Evolutionary conservation across 2,113 vertebrate genomes (phyloP).

Genomic region (Lophotis ruficrista): DNA sequence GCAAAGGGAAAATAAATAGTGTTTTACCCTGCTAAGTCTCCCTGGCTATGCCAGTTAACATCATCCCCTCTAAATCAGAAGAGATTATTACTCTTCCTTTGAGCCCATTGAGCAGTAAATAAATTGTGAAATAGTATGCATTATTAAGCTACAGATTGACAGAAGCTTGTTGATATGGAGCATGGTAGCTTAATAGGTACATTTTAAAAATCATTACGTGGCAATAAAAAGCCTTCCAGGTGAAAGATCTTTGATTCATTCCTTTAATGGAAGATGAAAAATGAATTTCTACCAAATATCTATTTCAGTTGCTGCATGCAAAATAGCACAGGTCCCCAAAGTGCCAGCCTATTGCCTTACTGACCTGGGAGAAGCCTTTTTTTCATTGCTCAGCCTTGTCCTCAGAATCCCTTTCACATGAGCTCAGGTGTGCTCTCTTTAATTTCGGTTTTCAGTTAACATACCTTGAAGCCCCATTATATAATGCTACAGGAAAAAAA

Average conservation of each 20-base stretch:
- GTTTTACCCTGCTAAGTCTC: background rate
- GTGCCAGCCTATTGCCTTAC: background rate
- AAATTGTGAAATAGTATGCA: background rate
- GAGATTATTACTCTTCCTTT: background rate
- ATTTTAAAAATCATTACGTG: background rate
- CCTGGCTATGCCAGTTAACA: background rate
- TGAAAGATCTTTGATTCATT: background rate
- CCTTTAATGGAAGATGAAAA: background rate
- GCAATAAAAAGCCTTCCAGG: background rate
- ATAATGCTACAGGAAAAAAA: background rate
- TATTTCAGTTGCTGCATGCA: background rate
- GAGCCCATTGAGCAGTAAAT: background rate
- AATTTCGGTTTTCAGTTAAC: background rate
- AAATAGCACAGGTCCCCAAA: background rate
- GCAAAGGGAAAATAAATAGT: background rate
- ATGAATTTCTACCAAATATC: background rate
- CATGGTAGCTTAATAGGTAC: background rate
- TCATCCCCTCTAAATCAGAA: background rate
- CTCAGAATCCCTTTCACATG: background rate
- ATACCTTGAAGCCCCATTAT: background rate
- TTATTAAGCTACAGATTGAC: background rate
- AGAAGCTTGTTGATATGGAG: background rate
- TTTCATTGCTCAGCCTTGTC: background rate
- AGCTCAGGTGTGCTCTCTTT: background rate
- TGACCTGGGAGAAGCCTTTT: background rate